Conservation (phyloP, 2,113 vertebrate genomes). For the Pandion haliaetus region DNA sequence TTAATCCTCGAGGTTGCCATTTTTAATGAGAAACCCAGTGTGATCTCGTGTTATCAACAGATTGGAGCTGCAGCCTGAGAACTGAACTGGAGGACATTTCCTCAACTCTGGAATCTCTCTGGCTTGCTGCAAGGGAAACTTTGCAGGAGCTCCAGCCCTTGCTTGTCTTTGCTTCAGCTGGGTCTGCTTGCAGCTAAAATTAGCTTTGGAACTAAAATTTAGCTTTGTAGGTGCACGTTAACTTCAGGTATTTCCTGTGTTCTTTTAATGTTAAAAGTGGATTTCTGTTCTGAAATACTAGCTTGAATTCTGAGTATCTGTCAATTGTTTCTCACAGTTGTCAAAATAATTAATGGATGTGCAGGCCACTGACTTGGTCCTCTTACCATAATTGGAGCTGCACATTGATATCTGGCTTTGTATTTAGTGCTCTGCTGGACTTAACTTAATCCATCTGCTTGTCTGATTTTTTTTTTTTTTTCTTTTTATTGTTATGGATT, state of each 20-base stretch:
- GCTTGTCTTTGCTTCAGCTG: background rate
- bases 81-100: background rate
- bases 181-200: background rate
- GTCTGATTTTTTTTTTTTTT: background rate
- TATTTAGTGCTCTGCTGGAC: background rate
- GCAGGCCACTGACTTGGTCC: rapidly evolving
- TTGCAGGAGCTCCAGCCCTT: background rate
- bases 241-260: background rate
- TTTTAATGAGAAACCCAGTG: slow-evolving; percentile 36
- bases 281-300: background rate
- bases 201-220: background rate
- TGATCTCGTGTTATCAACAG: slow-evolving; percentile 23
- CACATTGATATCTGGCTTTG: background rate
- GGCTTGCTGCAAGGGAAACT: background rate
- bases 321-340: background rate
- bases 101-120: background rate
- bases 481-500: background rate
- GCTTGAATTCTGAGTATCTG: background rate
- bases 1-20: slow-evolving; percentile 47
- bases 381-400: background rate
- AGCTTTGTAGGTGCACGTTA: background rate
- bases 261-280: background rate
- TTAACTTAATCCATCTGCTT: background rate
- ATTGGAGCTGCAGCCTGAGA: background rate
- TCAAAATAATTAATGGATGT: background rate